phyloP scores from a whole-genome alignment of 2,888 invertebrate species.

The Yponomeuta malinellus region DNA sequence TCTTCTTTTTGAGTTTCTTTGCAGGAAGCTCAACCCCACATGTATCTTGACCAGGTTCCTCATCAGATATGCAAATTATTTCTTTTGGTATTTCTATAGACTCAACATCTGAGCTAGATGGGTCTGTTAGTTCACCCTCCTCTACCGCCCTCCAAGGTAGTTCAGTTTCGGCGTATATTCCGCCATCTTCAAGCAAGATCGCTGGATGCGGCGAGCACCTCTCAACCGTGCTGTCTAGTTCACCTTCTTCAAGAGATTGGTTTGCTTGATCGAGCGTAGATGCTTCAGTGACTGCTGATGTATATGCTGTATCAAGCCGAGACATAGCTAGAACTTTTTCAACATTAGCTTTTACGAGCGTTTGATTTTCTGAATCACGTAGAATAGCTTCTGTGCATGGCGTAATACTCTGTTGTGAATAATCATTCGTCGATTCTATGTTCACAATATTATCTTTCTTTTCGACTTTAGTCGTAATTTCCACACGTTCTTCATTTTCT shows the following conservation, averaged over 20 bases:
- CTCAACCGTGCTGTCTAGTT: not conserved
- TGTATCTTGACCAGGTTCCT: conserved; percentile 37
- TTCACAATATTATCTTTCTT: too few species aligned
- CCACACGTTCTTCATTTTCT: too few species aligned
- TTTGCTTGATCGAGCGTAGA: not conserved
- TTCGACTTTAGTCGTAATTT: too few species aligned
- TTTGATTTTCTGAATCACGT: too few species aligned
- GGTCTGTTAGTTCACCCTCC: conserved; percentile 52
- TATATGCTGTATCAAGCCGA: not conserved
- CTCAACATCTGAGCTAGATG: conserved; percentile 54
- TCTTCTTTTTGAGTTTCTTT: conserved; percentile 59
- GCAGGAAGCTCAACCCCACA: conserved; percentile 51
- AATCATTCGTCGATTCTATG: too few species aligned
- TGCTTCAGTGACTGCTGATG: not conserved
- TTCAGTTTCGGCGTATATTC: conserved; percentile 16
- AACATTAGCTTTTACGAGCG: too few species aligned
- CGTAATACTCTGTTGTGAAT: too few species aligned
- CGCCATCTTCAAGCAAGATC: not conserved
- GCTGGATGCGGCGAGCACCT: not conserved
- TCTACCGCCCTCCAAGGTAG: conserved; percentile 25
- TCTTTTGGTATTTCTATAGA: conserved; percentile 52
- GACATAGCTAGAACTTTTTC: too few species aligned
- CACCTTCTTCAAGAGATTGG: not conserved
- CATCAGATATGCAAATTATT: conserved; percentile 72
- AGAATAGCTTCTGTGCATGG: too few species aligned